These are phyloP conservation scores for Alloplasta piceator DNA, from an alignment of 2,888 invertebrate genomes.

Conservation along the genomic window DNA sequence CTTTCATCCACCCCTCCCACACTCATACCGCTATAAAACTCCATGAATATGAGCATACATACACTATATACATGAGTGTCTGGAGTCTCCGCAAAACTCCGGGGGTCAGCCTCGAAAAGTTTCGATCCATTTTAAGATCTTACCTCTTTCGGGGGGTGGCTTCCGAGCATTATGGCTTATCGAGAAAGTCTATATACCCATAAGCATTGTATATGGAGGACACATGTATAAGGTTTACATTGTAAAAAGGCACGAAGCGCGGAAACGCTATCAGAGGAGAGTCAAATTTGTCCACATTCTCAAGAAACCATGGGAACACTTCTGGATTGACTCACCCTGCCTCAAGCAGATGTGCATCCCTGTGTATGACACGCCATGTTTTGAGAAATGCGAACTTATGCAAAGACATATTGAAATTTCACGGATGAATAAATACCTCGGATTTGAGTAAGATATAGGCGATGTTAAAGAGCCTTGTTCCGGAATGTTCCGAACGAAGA, in stretches of 20 bases:
- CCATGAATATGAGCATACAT: neutral
- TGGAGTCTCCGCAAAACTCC: slow-evolving; percentile 7
- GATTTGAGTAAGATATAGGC: slow-evolving; percentile 27
- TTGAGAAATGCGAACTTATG: neutral
- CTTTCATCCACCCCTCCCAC: too few species aligned
- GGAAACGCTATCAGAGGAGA: slow-evolving; percentile 34
- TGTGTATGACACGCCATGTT: neutral
- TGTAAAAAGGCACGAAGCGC: slow-evolving; percentile 12
- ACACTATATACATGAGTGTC: slow-evolving; percentile 32
- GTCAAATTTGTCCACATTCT: slow-evolving; percentile 13
- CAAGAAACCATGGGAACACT: neutral
- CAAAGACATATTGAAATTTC: slow-evolving; percentile 33
- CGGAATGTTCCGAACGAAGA: slow-evolving; percentile 8
- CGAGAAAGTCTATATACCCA: slow-evolving; percentile 11
- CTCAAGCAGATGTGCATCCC: neutral
- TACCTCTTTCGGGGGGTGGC: slow-evolving; percentile 12
- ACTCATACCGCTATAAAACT: neutral
- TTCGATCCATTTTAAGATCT: slow-evolving; percentile 43
- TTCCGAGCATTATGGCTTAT: slow-evolving; percentile 28
- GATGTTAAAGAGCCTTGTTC: slow-evolving; percentile 7
- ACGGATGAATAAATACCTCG: slow-evolving; percentile 20
- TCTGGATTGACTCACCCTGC: slow-evolving; percentile 10
- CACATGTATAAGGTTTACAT: slow-evolving; percentile 1
- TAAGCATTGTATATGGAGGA: neutral
- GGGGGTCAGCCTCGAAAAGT: slow-evolving; percentile 41